phyloP scores from a whole-genome alignment of 2,797 vertebrate genomes.

The Periophthalmus magnuspinnatus region DNA sequence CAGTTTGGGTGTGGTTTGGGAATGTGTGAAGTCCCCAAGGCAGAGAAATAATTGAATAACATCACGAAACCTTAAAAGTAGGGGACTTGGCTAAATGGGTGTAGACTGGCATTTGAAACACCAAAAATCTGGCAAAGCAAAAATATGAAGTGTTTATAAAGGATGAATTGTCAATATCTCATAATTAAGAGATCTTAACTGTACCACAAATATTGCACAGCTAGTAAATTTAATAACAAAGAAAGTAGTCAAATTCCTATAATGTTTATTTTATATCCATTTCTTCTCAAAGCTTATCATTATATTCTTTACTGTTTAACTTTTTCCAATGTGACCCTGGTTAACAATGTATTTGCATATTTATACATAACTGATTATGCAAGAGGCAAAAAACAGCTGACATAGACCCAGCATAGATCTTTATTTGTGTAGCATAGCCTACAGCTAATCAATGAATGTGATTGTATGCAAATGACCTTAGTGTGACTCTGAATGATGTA shows the following conservation, averaged over 20 bases:
- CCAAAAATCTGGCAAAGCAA: too few relatives aligned
- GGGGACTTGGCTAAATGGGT: too few relatives aligned
- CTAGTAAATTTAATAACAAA: background rate
- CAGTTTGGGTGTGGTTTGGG: background rate
- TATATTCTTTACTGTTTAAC: background rate
- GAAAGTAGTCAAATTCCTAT: too few relatives aligned
- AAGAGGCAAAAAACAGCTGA: background rate
- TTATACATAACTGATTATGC: slow-evolving; percentile 6
- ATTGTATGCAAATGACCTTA: slow-evolving; percentile 39
- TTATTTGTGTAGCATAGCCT: slow-evolving; percentile 26
- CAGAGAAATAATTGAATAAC: background rate
- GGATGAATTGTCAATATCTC: too few relatives aligned
- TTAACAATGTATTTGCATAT: background rate
- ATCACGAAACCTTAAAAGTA: background rate
- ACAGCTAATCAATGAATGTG: slow-evolving; percentile 40
- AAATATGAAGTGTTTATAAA: too few relatives aligned
- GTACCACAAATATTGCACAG: too few relatives aligned
- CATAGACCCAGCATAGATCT: slow-evolving; percentile 8
- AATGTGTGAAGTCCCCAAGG: background rate
- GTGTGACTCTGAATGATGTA: slow-evolving; percentile 26
- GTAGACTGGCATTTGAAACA: too few relatives aligned
- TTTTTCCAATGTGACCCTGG: background rate
- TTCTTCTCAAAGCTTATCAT: background rate
- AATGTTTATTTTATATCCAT: background rate
- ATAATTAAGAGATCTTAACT: too few relatives aligned